Evolutionary conservation across 2,797 vertebrate species (phyloP).

Genomic region (Chrosomus eos): DNA sequence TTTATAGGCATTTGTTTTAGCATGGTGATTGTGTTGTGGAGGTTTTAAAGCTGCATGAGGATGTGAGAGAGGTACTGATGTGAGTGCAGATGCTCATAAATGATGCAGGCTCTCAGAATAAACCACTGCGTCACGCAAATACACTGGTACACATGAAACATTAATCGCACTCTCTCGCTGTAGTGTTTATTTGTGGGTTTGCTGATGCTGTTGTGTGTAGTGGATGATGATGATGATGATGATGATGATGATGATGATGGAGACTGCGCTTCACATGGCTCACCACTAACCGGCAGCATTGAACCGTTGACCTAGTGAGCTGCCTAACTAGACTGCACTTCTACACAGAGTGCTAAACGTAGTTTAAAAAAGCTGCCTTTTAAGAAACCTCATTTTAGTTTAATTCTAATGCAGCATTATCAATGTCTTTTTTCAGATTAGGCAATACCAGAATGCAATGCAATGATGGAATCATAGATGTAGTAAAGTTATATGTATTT

Average conservation of each 20-base stretch:
- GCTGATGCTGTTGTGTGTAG: not conserved
- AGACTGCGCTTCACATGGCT: not conserved
- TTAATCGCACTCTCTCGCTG: constrained; percentile 8
- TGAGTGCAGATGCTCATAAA: constrained; percentile 4
- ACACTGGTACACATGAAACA: constrained; percentile 13
- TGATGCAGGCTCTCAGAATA: constrained; percentile 17
- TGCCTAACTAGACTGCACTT: constrained; percentile 6
- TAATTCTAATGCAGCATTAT: not conserved
- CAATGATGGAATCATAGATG: not conserved
- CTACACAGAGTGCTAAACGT: not conserved
- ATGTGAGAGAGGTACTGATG: constrained; percentile 3
- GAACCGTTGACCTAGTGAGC: not conserved
- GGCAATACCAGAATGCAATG: not conserved
- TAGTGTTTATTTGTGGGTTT: constrained; percentile 26
- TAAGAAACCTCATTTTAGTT: not conserved
- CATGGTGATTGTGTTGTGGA: not conserved
- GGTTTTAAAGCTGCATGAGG: constrained; percentile 18
- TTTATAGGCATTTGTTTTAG: not conserved
- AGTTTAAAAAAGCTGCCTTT: not conserved
- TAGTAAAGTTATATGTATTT: not conserved
- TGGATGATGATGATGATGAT: too few species aligned
- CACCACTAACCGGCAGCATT: constrained; percentile 21
- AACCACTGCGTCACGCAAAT: not conserved
- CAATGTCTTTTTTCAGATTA: not conserved
- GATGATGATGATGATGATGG: not conserved